Evolutionary conservation across 2,797 vertebrate genomes (phyloP).

Genomic region (Huso huso): DNA sequence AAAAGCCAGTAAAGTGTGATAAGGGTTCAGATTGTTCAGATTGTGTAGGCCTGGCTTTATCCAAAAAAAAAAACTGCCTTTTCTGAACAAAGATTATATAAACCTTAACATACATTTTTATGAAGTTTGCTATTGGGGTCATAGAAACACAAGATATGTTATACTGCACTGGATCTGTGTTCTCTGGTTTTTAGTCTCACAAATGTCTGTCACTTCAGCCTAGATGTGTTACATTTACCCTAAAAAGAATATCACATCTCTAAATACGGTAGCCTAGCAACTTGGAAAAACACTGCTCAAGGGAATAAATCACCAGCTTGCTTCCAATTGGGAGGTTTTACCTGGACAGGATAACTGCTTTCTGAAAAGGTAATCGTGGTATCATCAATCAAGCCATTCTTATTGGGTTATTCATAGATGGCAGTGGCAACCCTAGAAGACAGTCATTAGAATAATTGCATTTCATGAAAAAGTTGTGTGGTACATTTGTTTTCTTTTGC

Average conservation of each 20-base stretch:
- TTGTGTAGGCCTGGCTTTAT: no score
- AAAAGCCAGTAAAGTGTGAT: no score
- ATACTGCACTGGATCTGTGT: no score
- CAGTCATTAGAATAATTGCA: constrained; percentile 59
- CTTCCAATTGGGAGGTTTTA: constrained; percentile 22
- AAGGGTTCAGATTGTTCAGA: no score
- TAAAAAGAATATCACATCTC: constrained; percentile 31
- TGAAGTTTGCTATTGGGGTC: no score
- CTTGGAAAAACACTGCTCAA: constrained; percentile 25
- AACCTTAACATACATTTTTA: no score
- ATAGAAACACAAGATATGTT: no score
- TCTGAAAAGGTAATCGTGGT: background rate
- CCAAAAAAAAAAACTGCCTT: no score
- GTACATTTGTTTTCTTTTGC: constrained; percentile 51
- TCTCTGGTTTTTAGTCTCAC: constrained; percentile 7
- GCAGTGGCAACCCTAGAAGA: constrained; percentile 42
- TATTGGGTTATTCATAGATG: constrained; percentile 53
- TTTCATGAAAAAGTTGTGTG: constrained; percentile 39
- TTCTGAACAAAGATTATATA: no score
- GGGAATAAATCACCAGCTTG: constrained; percentile 28
- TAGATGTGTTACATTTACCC: constrained; percentile 22
- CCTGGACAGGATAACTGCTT: constrained; percentile 23
- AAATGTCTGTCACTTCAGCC: constrained; percentile 24
- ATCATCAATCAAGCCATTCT: constrained; percentile 48
- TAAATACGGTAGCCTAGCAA: constrained; percentile 15